These are phyloP conservation scores for Oegoconia quadripuncta DNA, from an alignment of 2,888 invertebrate species.

Conservation along the genomic window DNA sequence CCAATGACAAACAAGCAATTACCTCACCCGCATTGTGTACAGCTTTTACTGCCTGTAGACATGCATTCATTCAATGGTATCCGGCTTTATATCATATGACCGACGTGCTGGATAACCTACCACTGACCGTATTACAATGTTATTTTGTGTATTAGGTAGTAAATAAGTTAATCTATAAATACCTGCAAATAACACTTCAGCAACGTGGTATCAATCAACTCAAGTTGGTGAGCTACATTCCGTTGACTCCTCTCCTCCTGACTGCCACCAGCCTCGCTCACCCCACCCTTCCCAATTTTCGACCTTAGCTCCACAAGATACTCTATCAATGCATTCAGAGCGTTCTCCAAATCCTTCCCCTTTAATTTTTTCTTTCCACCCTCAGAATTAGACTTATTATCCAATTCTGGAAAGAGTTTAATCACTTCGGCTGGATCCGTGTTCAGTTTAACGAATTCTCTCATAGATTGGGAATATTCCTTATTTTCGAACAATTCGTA, in stretches of 20 bases:
- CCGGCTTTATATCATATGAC: too few relatives aligned
- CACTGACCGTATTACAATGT: too few relatives aligned
- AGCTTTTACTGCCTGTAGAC: too few relatives aligned
- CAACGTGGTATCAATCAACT: slow-evolving; percentile 97
- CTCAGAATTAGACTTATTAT: slow-evolving; percentile 65
- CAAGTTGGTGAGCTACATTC: slow-evolving; percentile 76
- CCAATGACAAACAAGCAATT: too few relatives aligned
- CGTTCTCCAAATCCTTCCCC: slow-evolving; percentile 92
- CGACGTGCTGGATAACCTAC: too few relatives aligned
- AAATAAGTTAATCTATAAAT: slow-evolving; percentile 23
- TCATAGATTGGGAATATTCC: slow-evolving; percentile 94
- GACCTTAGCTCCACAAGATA: slow-evolving; percentile 90
- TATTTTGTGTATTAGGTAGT: too few relatives aligned
- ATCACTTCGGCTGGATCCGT: slow-evolving; percentile 98
- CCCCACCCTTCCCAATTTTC: slow-evolving; percentile 62
- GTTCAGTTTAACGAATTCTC: slow-evolving; percentile 91
- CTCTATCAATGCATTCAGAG: slow-evolving; percentile 91
- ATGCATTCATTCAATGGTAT: too few relatives aligned
- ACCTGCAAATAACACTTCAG: slow-evolving; percentile 98
- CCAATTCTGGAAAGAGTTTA: slow-evolving; percentile 93
- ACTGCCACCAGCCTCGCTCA: slow-evolving; percentile 31
- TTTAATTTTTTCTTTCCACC: slow-evolving; percentile 77
- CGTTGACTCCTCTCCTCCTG: slow-evolving; percentile 39
- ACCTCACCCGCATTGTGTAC: too few relatives aligned
- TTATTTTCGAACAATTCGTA: slow-evolving; percentile 94